A percentile compares a stretch with the other conserved stretches of the same genome.
phyloP scores from a whole-genome alignment of 2,888 invertebrate species.

The Sclerodermus sp. region DNA sequence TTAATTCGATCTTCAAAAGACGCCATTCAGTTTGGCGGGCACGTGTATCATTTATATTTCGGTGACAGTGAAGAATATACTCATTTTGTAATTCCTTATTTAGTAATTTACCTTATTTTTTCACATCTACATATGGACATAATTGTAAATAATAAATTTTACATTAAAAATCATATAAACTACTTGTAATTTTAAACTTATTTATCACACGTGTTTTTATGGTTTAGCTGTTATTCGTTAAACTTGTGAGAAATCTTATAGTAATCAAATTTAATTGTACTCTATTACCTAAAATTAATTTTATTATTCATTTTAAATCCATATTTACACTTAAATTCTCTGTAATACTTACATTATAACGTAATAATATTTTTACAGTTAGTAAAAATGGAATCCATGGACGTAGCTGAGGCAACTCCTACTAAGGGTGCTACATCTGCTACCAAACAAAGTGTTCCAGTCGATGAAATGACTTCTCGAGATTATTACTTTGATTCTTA shows the following conservation, averaged over 20 bases:
- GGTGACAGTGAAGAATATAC: conserved; percentile 1
- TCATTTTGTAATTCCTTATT: neutral
- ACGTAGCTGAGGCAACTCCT: conserved; percentile 53
- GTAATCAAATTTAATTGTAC: no score
- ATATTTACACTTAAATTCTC: no score
- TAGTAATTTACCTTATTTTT: neutral
- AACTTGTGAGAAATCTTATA: no score
- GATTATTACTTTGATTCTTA: conserved; percentile 99
- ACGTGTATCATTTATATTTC: conserved; percentile 38
- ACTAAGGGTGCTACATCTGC: conserved; percentile 41
- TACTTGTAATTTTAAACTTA: no score
- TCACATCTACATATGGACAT: conserved; percentile 29
- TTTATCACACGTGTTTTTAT: no score
- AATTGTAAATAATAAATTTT: conserved; percentile 34
- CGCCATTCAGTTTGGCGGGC: conserved; percentile 54
- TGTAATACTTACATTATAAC: no score
- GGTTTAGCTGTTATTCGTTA: no score
- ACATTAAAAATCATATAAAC: no score
- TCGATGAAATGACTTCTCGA: conserved; percentile 98
- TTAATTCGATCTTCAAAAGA: conserved; percentile 28
- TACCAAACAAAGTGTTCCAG: conserved; percentile 62
- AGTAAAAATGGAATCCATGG: conserved; percentile 61
- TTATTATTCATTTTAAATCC: neutral
- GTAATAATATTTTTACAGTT: conserved; percentile 35
- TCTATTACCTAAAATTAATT: no score